Evolutionary conservation across 2,113 vertebrate species (phyloP).

Genomic region (Pao palembangensis): DNA sequence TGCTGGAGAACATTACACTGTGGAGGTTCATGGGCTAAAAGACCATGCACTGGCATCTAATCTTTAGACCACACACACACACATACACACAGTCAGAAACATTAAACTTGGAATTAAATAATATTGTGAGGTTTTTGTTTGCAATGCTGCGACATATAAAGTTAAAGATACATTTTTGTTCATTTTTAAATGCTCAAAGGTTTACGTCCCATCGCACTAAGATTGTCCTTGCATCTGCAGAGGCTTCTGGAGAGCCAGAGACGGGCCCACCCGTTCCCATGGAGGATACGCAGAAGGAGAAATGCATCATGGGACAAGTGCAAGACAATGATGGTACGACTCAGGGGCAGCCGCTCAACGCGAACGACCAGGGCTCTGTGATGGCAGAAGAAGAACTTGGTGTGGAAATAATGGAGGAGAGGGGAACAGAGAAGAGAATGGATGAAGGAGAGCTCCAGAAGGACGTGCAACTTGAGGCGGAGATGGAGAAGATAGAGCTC

Average conservation of each 20-base stretch:
- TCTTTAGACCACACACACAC: too few relatives aligned
- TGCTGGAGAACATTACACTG: too few relatives aligned
- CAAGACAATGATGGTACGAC: slow-evolving; percentile 8
- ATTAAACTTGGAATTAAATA: too few relatives aligned
- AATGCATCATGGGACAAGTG: slow-evolving; percentile 16
- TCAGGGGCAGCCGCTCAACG: neutral
- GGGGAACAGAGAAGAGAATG: slow-evolving; percentile 42
- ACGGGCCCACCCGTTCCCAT: slow-evolving; percentile 49
- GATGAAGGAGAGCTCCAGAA: slow-evolving; percentile 26
- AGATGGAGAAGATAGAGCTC: slow-evolving; percentile 37
- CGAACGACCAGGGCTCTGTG: neutral
- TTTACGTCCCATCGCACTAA: too few relatives aligned
- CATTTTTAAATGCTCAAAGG: too few relatives aligned
- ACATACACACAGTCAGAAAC: too few relatives aligned
- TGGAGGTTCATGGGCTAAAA: too few relatives aligned
- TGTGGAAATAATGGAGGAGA: slow-evolving; percentile 40
- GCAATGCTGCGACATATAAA: too few relatives aligned
- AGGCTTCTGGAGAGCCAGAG: slow-evolving; percentile 50
- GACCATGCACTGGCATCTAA: too few relatives aligned
- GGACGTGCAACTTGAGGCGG: slow-evolving; percentile 32
- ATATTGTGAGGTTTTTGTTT: too few relatives aligned
- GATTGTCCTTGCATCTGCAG: slow-evolving; percentile 24
- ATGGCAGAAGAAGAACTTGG: slow-evolving; percentile 3
- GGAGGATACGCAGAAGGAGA: slow-evolving; percentile 63
- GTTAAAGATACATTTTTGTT: too few relatives aligned